These are phyloP conservation scores for Lacanobia oleracea DNA, from an alignment of 2,888 invertebrate species.

Conservation along the genomic window DNA sequence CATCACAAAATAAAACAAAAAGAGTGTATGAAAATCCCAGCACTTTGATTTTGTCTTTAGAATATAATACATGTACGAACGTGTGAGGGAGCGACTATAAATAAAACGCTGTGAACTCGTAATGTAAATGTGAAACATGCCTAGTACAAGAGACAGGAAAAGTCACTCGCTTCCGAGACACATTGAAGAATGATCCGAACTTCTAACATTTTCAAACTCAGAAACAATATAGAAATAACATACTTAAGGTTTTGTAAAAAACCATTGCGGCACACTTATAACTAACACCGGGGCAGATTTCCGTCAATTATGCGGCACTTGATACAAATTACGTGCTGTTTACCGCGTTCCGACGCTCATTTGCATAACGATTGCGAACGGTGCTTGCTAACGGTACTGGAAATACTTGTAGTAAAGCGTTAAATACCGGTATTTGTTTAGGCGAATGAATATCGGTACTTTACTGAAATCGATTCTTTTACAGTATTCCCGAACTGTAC, in stretches of 20 bases:
- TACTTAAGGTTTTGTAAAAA: neutral
- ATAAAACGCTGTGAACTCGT: neutral
- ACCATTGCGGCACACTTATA: constrained; percentile 45
- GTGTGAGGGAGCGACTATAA: neutral
- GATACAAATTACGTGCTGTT: constrained; percentile 38
- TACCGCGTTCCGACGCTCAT: constrained; percentile 26
- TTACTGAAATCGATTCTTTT: no score
- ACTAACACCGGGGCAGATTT: constrained; percentile 30
- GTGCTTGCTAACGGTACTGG: constrained; percentile 18
- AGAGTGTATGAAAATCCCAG: neutral
- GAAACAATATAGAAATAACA: neutral
- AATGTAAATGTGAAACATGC: constrained; percentile 2
- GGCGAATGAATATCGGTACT: neutral
- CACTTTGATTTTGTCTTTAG: neutral
- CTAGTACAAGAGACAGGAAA: neutral
- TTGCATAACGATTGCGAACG: constrained; percentile 48
- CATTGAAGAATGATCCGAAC: neutral
- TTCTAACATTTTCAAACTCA: neutral
- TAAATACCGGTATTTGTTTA: constrained; percentile 13
- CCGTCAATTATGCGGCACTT: constrained; percentile 57
- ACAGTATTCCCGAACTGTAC: no score
- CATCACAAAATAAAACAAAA: no score
- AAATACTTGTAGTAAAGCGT: neutral
- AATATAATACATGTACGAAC: no score
- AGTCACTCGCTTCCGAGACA: no score